Evolutionary conservation across 2,113 vertebrate genomes (phyloP).

Genomic region (Mirounga angustirostris): DNA sequence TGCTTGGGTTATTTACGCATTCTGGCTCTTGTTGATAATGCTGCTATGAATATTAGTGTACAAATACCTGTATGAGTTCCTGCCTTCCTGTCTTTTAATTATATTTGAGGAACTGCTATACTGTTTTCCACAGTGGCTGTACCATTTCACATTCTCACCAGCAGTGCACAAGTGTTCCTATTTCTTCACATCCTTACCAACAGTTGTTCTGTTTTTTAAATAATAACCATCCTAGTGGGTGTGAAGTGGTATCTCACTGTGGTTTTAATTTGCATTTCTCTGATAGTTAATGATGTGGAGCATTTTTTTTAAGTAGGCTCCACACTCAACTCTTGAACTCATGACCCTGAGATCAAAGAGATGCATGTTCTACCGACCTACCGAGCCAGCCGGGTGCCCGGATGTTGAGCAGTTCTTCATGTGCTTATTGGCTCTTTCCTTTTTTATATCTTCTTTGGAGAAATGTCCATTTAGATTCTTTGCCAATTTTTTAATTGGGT

Average conservation of each 20-base stretch:
- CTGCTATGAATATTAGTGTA: background rate
- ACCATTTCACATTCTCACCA: background rate
- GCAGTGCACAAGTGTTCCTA: background rate
- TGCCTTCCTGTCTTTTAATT: constrained; percentile 13
- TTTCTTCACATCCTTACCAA: background rate
- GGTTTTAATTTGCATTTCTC: constrained; percentile 3
- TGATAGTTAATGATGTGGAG: background rate
- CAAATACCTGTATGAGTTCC: background rate
- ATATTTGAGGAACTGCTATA: background rate
- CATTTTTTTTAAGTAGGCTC: background rate
- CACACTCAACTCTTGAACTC: background rate
- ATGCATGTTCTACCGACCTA: background rate
- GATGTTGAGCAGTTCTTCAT: background rate
- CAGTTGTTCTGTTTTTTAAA: background rate
- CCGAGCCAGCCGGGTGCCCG: background rate
- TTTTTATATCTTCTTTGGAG: background rate
- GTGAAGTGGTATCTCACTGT: background rate
- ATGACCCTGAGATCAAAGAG: background rate
- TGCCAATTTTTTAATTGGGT: background rate
- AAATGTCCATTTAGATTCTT: background rate
- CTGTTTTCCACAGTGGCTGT: background rate
- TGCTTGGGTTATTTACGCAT: background rate
- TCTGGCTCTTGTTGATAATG: background rate
- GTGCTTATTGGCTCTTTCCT: background rate
- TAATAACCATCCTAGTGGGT: background rate